Conservation (phyloP, 2,113 vertebrate genomes). For the Anthoscopus minutus region DNA sequence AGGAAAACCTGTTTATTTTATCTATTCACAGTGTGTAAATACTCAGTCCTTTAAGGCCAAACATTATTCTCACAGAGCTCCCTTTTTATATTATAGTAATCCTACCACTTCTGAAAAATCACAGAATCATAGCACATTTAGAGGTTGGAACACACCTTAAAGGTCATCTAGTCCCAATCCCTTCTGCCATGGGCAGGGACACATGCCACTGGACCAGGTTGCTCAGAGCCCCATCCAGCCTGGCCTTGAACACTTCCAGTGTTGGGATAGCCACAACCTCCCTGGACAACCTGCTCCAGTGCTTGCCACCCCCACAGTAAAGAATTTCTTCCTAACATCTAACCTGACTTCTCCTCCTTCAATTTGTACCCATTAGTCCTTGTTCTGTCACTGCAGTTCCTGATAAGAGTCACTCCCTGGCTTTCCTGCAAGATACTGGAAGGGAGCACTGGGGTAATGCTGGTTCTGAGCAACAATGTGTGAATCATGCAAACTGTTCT, state of each 20-base stretch:
- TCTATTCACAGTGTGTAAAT: background rate
- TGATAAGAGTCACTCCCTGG: background rate
- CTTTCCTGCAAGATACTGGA: background rate
- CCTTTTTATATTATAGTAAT: background rate
- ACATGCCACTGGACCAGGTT: background rate
- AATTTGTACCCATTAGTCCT: no score
- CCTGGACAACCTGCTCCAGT: background rate
- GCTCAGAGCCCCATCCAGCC: background rate
- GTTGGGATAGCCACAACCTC: accelerated
- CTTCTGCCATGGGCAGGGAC: background rate
- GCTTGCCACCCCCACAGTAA: background rate
- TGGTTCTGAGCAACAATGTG: accelerated
- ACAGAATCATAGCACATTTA: background rate
- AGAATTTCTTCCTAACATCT: no score
- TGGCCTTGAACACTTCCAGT: background rate
- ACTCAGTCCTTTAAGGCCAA: background rate
- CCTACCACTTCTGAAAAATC: background rate
- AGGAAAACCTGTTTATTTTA: background rate
- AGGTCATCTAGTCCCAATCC: background rate
- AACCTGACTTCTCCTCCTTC: background rate
- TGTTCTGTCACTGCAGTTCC: background rate
- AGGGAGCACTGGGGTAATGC: background rate
- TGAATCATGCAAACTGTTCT: background rate
- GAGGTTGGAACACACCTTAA: background rate
- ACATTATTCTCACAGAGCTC: background rate